These are phyloP conservation scores for Pithecia hirsuta DNA, from an alignment of 2,797 vertebrate species.

Conservation along the genomic window DNA sequence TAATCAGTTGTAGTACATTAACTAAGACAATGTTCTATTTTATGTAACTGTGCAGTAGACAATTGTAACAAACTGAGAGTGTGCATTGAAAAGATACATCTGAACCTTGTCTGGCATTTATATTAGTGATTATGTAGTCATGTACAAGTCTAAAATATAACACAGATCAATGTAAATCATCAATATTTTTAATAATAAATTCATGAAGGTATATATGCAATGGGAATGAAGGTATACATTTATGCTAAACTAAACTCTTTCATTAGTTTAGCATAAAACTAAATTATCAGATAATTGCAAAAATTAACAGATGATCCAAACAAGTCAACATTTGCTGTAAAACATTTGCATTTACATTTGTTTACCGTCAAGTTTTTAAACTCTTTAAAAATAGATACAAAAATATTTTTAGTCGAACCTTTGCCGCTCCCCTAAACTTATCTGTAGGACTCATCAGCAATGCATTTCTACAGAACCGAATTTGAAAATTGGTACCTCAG, in stretches of 20 bases:
- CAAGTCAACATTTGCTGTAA: not conserved
- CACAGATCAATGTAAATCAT: not conserved
- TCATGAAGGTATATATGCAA: not conserved
- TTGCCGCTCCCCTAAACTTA: not conserved
- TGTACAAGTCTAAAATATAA: not conserved
- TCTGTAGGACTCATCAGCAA: not conserved
- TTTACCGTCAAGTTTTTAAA: not conserved
- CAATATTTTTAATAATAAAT: not conserved
- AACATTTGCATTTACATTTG: not conserved
- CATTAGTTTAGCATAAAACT: not conserved
- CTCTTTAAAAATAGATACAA: not conserved
- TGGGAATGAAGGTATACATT: not conserved
- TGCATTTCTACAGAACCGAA: not conserved
- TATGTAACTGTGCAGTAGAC: not conserved
- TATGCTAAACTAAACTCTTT: not conserved
- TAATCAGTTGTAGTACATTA: not conserved
- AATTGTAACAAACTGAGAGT: not conserved
- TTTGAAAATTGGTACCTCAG: slow-evolving; percentile 17
- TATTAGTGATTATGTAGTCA: not conserved
- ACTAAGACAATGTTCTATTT: not conserved
- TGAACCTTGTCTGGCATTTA: not conserved
- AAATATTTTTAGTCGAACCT: not conserved
- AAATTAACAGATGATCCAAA: not conserved
- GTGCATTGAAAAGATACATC: not conserved
- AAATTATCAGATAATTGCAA: not conserved